Evolutionary conservation across 2,113 vertebrate genomes (phyloP).

Genomic region (Brienomyrus brachyistius): DNA sequence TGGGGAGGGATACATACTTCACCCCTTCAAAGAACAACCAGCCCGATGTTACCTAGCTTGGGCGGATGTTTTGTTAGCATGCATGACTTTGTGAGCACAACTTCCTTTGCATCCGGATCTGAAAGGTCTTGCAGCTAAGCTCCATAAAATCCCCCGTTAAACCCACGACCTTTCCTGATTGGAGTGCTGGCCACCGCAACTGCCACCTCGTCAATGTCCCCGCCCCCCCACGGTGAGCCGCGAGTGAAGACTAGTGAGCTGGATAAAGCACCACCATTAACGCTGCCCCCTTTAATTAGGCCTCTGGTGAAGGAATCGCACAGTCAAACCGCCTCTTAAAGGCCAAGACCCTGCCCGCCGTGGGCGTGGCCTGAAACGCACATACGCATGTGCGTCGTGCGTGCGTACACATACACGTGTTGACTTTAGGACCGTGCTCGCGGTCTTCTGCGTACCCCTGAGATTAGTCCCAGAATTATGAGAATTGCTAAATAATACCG

Average conservation of each 20-base stretch:
- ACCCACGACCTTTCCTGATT: conserved; percentile 62
- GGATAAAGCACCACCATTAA: conserved; percentile 56
- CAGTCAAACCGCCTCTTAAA: conserved; percentile 29
- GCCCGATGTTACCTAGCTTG: conserved; percentile 23
- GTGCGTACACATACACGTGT: not conserved
- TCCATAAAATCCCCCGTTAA: conserved; percentile 47
- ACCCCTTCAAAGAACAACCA: not conserved
- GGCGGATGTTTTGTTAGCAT: conserved; percentile 30
- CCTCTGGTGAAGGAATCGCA: conserved; percentile 56
- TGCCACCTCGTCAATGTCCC: not conserved
- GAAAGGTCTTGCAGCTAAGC: conserved; percentile 39
- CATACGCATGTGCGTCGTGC: conserved; percentile 22
- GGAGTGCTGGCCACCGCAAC: conserved; percentile 40
- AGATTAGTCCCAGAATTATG: not conserved
- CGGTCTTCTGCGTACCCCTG: not conserved
- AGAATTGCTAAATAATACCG: not conserved
- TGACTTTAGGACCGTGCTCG: not conserved
- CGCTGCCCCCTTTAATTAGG: conserved; percentile 60
- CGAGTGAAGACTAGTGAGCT: conserved; percentile 51
- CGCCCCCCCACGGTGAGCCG: conserved; percentile 17
- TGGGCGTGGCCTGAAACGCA: conserved; percentile 33
- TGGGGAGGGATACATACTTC: not conserved
- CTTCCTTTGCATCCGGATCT: not conserved
- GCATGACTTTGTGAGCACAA: conserved; percentile 8
- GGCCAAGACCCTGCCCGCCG: conserved; percentile 30